phyloP scores from a whole-genome alignment of 2,113 vertebrate genomes.

The Gymnobelideus leadbeateri region DNA sequence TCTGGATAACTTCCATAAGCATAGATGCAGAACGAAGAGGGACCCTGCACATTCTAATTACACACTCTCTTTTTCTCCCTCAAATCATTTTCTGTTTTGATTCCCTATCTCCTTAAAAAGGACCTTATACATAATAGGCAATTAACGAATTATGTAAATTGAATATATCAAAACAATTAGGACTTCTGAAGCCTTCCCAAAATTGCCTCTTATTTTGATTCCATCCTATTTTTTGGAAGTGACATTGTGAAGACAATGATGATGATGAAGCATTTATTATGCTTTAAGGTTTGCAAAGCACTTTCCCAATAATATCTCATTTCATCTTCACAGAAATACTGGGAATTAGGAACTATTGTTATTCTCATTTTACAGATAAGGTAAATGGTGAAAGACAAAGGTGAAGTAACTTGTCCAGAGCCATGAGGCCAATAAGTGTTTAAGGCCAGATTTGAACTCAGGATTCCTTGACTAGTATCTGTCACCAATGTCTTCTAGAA shows the following conservation, averaged over 20 bases:
- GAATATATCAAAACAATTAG: neutral
- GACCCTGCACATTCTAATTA: neutral
- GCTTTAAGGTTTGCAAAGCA: neutral
- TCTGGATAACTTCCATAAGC: neutral
- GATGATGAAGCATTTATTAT: neutral
- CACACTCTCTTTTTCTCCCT: neutral
- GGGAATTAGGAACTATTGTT: neutral
- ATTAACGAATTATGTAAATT: neutral
- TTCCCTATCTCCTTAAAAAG: neutral
- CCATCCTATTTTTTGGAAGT: neutral
- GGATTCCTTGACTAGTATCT: neutral
- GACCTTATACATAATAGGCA: neutral
- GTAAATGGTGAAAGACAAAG: neutral
- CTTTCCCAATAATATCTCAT: neutral
- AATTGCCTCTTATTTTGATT: neutral
- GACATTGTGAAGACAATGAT: neutral
- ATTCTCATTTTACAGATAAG: neutral
- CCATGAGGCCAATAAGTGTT: neutral
- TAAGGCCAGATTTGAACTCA: neutral
- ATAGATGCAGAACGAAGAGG: neutral
- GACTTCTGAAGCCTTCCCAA: neutral
- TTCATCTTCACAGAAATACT: neutral
- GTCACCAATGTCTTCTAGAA: neutral
- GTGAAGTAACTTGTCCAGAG: neutral
- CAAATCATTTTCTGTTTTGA: neutral